These are phyloP conservation scores for Lagria hirta DNA, from an alignment of 2,888 invertebrate species.

Conservation along the genomic window DNA sequence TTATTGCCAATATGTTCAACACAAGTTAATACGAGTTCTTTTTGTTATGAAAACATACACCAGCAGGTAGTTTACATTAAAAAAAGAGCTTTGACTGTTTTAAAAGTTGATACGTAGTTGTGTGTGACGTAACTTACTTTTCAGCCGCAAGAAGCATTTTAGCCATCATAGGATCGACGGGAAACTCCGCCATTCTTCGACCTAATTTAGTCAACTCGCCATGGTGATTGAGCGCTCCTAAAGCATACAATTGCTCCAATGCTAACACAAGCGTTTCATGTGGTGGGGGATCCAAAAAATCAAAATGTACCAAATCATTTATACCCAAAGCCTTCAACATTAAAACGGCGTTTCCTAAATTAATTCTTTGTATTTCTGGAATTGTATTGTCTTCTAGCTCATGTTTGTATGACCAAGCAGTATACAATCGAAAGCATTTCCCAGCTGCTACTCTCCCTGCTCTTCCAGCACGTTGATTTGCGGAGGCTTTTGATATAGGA, in stretches of 20 bases:
- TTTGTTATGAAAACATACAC: no score
- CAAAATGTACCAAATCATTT: conserved; percentile 96
- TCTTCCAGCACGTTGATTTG: conserved; percentile 95
- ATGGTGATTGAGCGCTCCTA: conserved; percentile 96
- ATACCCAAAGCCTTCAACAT: conserved; percentile 96
- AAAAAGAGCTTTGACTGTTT: no score
- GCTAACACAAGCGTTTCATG: conserved; percentile 83
- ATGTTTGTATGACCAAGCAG: conserved; percentile 97
- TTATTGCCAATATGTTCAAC: background rate
- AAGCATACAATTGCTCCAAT: conserved; percentile 94
- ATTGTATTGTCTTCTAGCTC: conserved; percentile 98
- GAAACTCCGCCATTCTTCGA: conserved; percentile 98
- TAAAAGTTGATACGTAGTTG: no score
- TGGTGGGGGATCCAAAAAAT: conserved; percentile 97
- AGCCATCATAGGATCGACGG: conserved; percentile 98
- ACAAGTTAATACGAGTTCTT: no score
- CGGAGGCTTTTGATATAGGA: conserved; percentile 97
- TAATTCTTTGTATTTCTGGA: conserved; percentile 98
- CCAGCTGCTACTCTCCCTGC: conserved; percentile 96
- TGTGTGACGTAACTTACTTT: no score
- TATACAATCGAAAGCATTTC: conserved; percentile 97
- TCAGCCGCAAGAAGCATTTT: conserved; percentile 98
- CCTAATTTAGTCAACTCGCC: conserved; percentile 97
- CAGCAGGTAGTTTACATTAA: no score
- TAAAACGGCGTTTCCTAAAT: conserved; percentile 95